Conservation (phyloP, 2,888 invertebrate species). For the Ischnus inquisitorius region DNA sequence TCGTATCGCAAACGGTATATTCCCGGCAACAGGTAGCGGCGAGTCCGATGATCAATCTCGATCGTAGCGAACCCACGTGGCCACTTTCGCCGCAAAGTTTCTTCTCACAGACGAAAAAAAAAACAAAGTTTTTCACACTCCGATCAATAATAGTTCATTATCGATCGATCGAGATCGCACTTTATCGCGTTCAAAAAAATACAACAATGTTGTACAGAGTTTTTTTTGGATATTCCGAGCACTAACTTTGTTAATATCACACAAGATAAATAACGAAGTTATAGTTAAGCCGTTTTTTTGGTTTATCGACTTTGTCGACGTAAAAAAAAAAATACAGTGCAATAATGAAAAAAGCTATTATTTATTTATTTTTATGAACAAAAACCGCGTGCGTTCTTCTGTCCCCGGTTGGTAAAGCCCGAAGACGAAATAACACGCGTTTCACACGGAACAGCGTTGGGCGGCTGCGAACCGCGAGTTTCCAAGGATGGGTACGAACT, state of each 20-base stretch:
- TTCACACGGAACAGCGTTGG: constrained; percentile 59
- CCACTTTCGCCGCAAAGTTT: constrained; percentile 28
- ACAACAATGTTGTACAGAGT: background rate
- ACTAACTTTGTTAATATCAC: constrained; percentile 13
- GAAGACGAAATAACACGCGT: constrained; percentile 49
- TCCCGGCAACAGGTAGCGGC: constrained; percentile 19
- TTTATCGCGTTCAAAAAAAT: background rate
- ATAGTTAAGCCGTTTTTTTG: constrained; percentile 15
- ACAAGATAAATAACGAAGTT: constrained; percentile 1
- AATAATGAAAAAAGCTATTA: background rate
- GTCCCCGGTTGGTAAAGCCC: background rate
- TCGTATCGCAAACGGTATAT: constrained; percentile 34
- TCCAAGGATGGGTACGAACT: constrained; percentile 85
- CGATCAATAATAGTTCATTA: constrained; percentile 12
- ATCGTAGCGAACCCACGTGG: constrained; percentile 50
- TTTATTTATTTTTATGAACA: constrained; percentile 1
- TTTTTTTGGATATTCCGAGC: constrained; percentile 1
- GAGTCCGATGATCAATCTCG: constrained; percentile 30
- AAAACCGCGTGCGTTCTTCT: constrained; percentile 60
- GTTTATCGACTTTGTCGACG: background rate
- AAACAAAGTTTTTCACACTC: constrained; percentile 24
- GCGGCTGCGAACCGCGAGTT: constrained; percentile 80
- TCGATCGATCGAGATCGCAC: constrained; percentile 6
- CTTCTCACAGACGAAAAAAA: background rate
- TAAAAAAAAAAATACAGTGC: background rate